phyloP scores from a whole-genome alignment of 1,140 invertebrate species.

The Drosophila prosaltans region DNA sequence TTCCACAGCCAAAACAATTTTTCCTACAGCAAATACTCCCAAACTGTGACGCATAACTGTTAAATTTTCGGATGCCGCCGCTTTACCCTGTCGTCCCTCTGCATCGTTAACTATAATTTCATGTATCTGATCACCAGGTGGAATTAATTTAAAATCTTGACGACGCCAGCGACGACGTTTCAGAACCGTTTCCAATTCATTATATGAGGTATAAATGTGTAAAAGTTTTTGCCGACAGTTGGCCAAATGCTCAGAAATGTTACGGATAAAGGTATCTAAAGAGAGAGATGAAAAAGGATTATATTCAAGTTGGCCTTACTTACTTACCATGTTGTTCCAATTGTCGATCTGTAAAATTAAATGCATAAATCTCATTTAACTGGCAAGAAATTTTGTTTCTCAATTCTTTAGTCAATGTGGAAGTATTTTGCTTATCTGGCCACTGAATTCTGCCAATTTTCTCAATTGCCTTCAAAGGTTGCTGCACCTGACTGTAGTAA shows the following conservation, averaged over 20 bases:
- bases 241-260: slow-evolving; percentile 5
- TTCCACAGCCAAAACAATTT: slow-evolving; percentile 33
- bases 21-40: not conserved
- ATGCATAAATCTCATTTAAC: slow-evolving; percentile 23
- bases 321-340: slow-evolving; percentile 38
- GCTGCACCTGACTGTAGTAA: slow-evolving; percentile 56
- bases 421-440: not conserved
- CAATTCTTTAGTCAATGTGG: not conserved
- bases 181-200: slow-evolving; percentile 11
- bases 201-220: slow-evolving; percentile 52
- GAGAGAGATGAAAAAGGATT: too few species aligned
- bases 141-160: not conserved
- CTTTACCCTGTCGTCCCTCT: too few species aligned
- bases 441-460: not conserved
- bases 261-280: slow-evolving; percentile 43
- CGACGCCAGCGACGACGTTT: slow-evolving; percentile 22
- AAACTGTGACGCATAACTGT: slow-evolving; percentile 18
- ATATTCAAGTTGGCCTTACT: too few species aligned
- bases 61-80: not conserved
- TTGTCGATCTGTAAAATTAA: slow-evolving; percentile 35
- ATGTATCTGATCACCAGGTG: not conserved
- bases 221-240: slow-evolving; percentile 31
- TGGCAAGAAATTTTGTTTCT: slow-evolving; percentile 29
- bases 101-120: not conserved
- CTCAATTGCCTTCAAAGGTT: slow-evolving; percentile 21